phyloP scores from a whole-genome alignment of 2,113 vertebrate species.

The Polyodon spathula region DNA sequence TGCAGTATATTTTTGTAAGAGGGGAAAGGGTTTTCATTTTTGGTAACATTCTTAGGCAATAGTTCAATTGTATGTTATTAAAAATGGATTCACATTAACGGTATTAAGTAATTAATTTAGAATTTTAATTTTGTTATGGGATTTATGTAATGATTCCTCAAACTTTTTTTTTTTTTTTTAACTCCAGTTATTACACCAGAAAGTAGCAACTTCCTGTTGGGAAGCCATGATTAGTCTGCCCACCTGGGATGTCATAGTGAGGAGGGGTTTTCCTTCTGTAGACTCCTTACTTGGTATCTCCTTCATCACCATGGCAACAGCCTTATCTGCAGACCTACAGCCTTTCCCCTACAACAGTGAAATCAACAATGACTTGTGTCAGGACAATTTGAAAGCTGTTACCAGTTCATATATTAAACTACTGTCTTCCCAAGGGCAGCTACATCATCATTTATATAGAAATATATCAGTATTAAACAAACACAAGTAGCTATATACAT shows the following conservation, averaged over 20 bases:
- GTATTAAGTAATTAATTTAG: too few relatives aligned
- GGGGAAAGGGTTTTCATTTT: too few relatives aligned
- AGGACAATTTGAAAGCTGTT: slow-evolving; percentile 66
- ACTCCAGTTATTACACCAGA: slow-evolving; percentile 10
- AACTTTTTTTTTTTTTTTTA: neutral
- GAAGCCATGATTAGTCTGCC: slow-evolving; percentile 79
- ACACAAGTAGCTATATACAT: too few relatives aligned
- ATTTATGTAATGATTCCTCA: too few relatives aligned
- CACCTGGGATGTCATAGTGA: slow-evolving; percentile 98
- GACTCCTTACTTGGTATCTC: slow-evolving; percentile 98
- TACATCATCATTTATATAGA: too few relatives aligned
- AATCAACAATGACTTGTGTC: slow-evolving; percentile 95
- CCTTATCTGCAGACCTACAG: slow-evolving; percentile 99
- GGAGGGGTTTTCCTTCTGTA: slow-evolving; percentile 98
- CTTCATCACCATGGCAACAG: slow-evolving; percentile 99
- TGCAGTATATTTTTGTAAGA: slow-evolving; percentile 14
- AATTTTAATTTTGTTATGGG: too few relatives aligned
- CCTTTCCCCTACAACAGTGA: slow-evolving; percentile 99
- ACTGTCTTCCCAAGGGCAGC: slow-evolving; percentile 32
- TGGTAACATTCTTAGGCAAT: too few relatives aligned
- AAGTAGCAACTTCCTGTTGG: slow-evolving; percentile 51
- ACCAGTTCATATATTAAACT: slow-evolving; percentile 28
- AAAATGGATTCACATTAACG: too few relatives aligned
- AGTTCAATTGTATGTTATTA: too few relatives aligned
- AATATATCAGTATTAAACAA: too few relatives aligned